A percentile compares a stretch with the other conserved stretches of the same genome.
Conservation (phyloP, 1,140 invertebrate species). For the Drosophila ogumai region DNA sequence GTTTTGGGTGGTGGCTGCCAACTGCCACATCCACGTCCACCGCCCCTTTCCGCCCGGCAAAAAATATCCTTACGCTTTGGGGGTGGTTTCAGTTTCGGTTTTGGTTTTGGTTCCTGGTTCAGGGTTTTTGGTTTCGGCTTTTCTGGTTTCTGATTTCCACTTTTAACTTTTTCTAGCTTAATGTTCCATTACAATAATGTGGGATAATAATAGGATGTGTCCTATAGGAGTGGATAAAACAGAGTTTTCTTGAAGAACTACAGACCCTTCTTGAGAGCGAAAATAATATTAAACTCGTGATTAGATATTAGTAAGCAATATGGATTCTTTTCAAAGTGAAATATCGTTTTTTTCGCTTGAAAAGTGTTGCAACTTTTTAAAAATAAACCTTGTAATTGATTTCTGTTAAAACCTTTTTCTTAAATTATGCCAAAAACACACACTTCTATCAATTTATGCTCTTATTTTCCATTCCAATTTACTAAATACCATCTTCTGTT, state of each 20-base stretch:
- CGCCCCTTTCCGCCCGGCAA: conserved; percentile 23
- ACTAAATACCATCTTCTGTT: background rate
- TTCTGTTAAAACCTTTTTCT: too few species aligned
- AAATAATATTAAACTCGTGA: background rate
- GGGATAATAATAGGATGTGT: conserved; percentile 1
- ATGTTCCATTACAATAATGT: conserved; percentile 15
- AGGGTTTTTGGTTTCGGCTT: conserved; percentile 17
- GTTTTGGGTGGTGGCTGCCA: conserved; percentile 75
- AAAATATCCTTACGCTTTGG: conserved; percentile 59
- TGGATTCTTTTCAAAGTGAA: background rate
- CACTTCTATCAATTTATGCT: too few species aligned
- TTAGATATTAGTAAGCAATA: too few species aligned
- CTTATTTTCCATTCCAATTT: background rate
- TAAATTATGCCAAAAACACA: background rate
- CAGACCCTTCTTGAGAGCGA: too few species aligned
- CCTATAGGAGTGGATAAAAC: background rate
- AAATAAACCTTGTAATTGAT: background rate
- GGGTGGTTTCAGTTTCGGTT: conserved; percentile 68
- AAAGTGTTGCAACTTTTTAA: background rate
- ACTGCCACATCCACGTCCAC: conserved; percentile 16
- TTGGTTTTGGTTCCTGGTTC: conserved; percentile 28
- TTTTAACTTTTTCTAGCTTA: conserved; percentile 45
- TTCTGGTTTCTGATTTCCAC: conserved; percentile 37
- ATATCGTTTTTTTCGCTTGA: background rate
- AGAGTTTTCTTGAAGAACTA: too few species aligned